Conservation (phyloP, 2,113 vertebrate genomes). For the Pituophis catenifer region DNA sequence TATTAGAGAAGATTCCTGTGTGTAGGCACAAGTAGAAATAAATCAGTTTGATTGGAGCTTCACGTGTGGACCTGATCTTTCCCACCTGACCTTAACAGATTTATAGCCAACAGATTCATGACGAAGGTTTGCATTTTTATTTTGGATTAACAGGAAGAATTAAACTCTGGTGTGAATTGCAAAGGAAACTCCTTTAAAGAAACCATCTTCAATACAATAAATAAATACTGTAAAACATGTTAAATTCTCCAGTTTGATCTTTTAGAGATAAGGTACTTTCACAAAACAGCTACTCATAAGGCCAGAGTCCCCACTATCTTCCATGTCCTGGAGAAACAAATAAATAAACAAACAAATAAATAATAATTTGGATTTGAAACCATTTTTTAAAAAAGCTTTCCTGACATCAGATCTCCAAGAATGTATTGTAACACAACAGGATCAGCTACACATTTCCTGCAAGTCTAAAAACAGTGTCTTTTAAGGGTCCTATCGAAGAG, state of each 20-base stretch:
- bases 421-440: not conserved
- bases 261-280: not conserved
- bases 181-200: not conserved
- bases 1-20: not conserved
- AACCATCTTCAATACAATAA: not conserved
- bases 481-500: not conserved
- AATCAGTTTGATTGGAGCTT: not conserved
- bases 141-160: not conserved
- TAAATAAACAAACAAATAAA: not conserved
- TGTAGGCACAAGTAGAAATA: not conserved
- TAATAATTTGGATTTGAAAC: not conserved
- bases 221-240: not conserved
- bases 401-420: not conserved
- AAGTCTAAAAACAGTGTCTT: not conserved
- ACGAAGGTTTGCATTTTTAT: not conserved
- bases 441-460: not conserved
- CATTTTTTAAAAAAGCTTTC: not conserved
- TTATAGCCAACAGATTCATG: not conserved
- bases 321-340: not conserved
- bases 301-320: not conserved
- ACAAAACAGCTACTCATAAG: not conserved
- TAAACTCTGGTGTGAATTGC: not conserved
- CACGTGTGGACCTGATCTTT: no score
- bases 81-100: not conserved
- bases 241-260: not conserved